These are phyloP conservation scores for Lepidochrysops patricia DNA, from an alignment of 2,888 invertebrate species.

Conservation along the genomic window DNA sequence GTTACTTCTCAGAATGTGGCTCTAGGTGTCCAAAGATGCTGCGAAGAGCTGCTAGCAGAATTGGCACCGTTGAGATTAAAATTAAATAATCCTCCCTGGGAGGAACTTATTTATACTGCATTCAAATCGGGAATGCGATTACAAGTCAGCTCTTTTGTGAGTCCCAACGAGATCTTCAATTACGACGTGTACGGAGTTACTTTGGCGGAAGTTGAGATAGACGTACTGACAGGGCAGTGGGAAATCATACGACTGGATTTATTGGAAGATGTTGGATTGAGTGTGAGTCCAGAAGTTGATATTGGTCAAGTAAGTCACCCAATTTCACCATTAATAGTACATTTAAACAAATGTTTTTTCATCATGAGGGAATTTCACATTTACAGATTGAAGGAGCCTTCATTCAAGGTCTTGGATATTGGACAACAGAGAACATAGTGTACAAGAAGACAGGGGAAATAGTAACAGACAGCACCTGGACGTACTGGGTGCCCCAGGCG, in stretches of 20 bases:
- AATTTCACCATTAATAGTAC: too few relatives aligned
- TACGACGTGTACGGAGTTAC: slow-evolving; percentile 71
- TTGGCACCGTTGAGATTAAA: slow-evolving; percentile 56
- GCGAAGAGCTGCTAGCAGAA: slow-evolving; percentile 55
- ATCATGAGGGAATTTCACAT: too few relatives aligned
- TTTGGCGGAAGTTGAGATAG: slow-evolving; percentile 80
- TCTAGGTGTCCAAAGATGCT: slow-evolving; percentile 66
- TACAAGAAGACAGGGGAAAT: slow-evolving; percentile 79
- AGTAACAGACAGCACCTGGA: slow-evolving; percentile 84
- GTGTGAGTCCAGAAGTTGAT: slow-evolving; percentile 79
- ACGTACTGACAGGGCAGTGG: slow-evolving; percentile 82
- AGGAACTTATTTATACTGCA: slow-evolving; percentile 64
- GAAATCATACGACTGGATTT: slow-evolving; percentile 77
- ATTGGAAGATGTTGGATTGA: slow-evolving; percentile 78
- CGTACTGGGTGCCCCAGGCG: slow-evolving; percentile 81
- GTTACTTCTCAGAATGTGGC: slow-evolving; percentile 77
- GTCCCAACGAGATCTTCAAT: slow-evolving; percentile 35
- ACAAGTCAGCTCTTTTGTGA: slow-evolving; percentile 44
- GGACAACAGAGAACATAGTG: slow-evolving; percentile 80
- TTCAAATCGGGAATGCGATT: slow-evolving; percentile 45
- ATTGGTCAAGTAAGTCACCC: slow-evolving; percentile 73
- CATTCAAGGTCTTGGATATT: slow-evolving; percentile 83
- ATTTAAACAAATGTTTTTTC: too few relatives aligned
- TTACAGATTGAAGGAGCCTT: slow-evolving; percentile 83
- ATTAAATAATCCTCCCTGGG: slow-evolving; percentile 66